Evolutionary conservation across 1,140 invertebrate species (phyloP), one percentile per base, ranked within the genome.

Genomic region (Microplitis mediator): DNA sequence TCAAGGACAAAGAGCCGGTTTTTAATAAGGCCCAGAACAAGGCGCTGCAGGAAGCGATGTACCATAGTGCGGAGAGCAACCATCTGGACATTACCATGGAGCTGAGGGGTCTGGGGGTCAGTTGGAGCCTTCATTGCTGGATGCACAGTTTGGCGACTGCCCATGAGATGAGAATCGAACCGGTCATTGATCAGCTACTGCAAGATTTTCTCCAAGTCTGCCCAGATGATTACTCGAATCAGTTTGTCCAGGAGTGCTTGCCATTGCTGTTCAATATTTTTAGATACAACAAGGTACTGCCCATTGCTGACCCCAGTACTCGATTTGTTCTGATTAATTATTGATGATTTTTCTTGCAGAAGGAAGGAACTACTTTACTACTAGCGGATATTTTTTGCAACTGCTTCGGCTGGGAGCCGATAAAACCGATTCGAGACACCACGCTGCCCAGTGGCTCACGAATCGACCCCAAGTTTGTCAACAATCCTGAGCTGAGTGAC

Each of bases 41-140:
- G 80, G 92, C 93, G 45, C 86, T 97, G 50, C 95, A 97, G 80
- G 95, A 97, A 86, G 95, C 95, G 3, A 95, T 97, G 94, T 97
- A 97, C 83, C 95, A 96, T 80, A 94, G 93, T 76, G 93, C 94
- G 2, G 95, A 97, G 84, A 95, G 94, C 80, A 95, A 95, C 81
- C 93, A 96, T 86, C 88, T 97, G 76, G 95, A 96, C 81, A 94
- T 95, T 72, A 95, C 95, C 0, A 88, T 96, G 78, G 95, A 96
- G 82, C 89, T 96, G 32, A 88, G 94, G 54, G 92, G 93, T 62
- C 82, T 96, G 67, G 94, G 95, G 32, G 92, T 97, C 1, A 92
- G 94, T 3, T 97, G 95, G 95, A 96, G 94, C 0, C 81, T 96
- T 11, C 95, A 97, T 80, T 95, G 94, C 77, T 97, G 95, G 95